Base-by-base conservation (phyloP, 1,140 invertebrate genomes). In the Cydia amplana region DNA sequence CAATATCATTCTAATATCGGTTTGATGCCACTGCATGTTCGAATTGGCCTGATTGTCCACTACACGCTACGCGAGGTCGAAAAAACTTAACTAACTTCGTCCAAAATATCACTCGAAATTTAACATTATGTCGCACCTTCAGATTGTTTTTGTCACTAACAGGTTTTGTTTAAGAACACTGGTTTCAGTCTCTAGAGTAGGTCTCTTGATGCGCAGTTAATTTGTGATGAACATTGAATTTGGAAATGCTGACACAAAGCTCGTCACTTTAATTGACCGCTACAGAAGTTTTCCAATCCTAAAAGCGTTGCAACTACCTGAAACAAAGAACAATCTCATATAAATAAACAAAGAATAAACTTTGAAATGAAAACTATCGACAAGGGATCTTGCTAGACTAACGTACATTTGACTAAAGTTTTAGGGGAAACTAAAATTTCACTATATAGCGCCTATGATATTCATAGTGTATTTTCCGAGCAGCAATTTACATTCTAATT, bases 111-210 rank as follows among this genome's bases (percentile, higher is more conserved):
- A 79, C 79, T 79, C 12, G 43, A 75, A 64, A 74, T 73, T 74
- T 49, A 20, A 81, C 65, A 70, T 70, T 40, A 74, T 77, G 72
- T 78, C 76, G 78, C 78, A 80, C 76, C 78, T 80, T 77, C 72
- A 74, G 79, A 77, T 79, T 79, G 81, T 78, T 55, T 72, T 75
- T 79, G 74, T 78, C 79, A 85, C 82, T 83, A 82, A 78, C 75
- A 82, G 75, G 25, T 80, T 82, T 70, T 70, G 28, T 40, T 70
- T 70, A 70, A 81, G 82, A 83, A 85, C 84, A 85, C 84, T 79
- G 75, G 70, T 78, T 77, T 85, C 84, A 85, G 84, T 84, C 82
- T 85, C 84, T 78, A 85, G 65, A 77, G 75, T 82, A 84, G 84
- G 80, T 86, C 80, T 84, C 81, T 74, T 73, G 36, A 75, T 77